Evolutionary conservation across 2,113 vertebrate genomes (phyloP), one percentile per base, ranked within the genome.

Genomic region (Aplodontia rufa): DNA sequence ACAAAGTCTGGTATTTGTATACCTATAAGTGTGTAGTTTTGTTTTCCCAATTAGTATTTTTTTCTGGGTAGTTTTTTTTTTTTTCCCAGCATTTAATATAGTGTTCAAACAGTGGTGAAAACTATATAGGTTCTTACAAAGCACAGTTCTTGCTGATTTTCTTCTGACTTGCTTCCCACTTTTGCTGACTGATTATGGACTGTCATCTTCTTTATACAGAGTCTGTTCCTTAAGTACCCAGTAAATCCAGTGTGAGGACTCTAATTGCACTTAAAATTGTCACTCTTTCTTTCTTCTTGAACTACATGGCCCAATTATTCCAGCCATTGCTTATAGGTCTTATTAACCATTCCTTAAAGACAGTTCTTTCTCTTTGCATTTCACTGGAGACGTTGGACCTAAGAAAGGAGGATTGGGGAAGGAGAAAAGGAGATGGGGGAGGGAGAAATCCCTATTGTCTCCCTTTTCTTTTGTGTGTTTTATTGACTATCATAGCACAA

Each of bases 181-280:
- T 95, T 45, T 13, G 3, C 76, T 64, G 19, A 55, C 10, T 75
- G 28, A 58, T 32, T 66, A 12, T 24, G 66, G 30, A 12, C 2
- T 16, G 45, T 53, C 85, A 71, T 64, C 26, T 37, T 91, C 45
- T 96, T 76, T 47, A 47, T 30, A 17, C 9, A 37, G 49, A 92
- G 6, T 51, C 30, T 16, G 93, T 66, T 84, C 37, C 5, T 80
- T 92, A 35, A 68, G 19, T 60, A 84, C 37, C 35, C 64, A 72
- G 53, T 51, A 85, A 88, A 92, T 75, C 60, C 58, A 83, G 24
- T 28, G 19, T 55, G 22, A 97, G 47, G 86, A 92, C 45, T 76
- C 47, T 75, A 82, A 83, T 89, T 86, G 13, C 30, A 76, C 45
- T 74, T 81, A 42, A 81, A 93, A 89, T 80, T 47, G 55, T 76